Evolutionary conservation across 2,797 vertebrate genomes (phyloP).

Genomic region (Balearica regulorum): DNA sequence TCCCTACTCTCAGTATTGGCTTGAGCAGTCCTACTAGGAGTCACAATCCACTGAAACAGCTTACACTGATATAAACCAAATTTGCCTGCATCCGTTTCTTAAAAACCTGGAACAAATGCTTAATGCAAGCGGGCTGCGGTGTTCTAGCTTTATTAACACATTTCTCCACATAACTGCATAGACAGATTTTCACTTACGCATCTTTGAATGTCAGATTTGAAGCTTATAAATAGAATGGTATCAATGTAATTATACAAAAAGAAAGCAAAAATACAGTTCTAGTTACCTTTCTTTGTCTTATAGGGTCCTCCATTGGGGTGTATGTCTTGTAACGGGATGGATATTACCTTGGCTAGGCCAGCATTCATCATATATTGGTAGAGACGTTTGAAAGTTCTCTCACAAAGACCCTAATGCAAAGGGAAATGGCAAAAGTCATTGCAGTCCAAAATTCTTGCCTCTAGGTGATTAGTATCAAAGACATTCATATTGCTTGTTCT

Average conservation of each 20-base stretch:
- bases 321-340: conserved; percentile 82
- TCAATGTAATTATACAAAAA: neutral
- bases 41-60: neutral
- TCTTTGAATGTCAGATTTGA: neutral
- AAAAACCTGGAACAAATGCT: neutral
- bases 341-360: conserved; percentile 81
- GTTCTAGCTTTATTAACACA: neutral
- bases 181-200: neutral
- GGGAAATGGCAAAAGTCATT: neutral
- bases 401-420: conserved; percentile 78
- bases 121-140: neutral
- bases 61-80: neutral
- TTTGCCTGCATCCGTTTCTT: neutral
- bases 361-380: conserved; percentile 86
- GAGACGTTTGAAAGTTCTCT: conserved; percentile 82
- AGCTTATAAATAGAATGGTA: neutral
- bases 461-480: neutral
- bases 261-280: neutral
- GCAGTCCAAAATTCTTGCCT: neutral
- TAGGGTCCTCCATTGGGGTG: conserved; percentile 81
- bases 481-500: neutral
- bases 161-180: neutral
- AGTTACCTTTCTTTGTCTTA: conserved; percentile 86
- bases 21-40: neutral
- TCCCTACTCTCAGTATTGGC: neutral